A percentile compares a stretch with the other conserved stretches of the same genome.
phyloP scores from a whole-genome alignment of 2,113 vertebrate genomes.

The Dissostichus mawsoni region DNA sequence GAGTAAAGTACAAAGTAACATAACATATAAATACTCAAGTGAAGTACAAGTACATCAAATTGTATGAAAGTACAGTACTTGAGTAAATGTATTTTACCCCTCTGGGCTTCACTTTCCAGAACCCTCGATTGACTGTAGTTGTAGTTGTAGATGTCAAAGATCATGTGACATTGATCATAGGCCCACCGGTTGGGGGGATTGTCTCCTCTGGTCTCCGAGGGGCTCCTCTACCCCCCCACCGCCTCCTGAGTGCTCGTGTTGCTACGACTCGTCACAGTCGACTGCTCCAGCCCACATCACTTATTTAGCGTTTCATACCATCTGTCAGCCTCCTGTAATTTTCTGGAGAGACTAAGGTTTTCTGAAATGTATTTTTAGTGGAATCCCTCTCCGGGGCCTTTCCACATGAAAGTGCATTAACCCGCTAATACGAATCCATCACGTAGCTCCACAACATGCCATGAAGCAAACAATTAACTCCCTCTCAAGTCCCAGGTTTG shows the following conservation, averaged over 20 bases:
- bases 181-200: no score
- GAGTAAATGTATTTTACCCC: no score
- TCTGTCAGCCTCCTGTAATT: conserved; percentile 70
- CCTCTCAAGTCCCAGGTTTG: conserved; percentile 70
- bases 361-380: conserved; percentile 73
- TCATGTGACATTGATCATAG: conserved; percentile 1
- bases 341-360: conserved; percentile 57
- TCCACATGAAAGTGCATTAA: conserved; percentile 74
- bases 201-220: conserved; percentile 15
- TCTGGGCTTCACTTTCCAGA: no score
- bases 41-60: no score
- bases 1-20: no score
- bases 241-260: conserved; percentile 40
- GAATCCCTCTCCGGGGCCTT: conserved; percentile 56
- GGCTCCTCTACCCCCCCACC: conserved; percentile 17
- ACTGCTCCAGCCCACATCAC: conserved; percentile 67
- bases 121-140: neutral
- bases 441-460: conserved; percentile 65
- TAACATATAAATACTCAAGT: no score
- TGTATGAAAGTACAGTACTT: no score
- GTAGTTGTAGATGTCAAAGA: neutral
- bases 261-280: conserved; percentile 64
- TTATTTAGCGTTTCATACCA: conserved; percentile 73
- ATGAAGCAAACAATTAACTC: conserved; percentile 77
- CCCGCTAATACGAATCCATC: conserved; percentile 74